These are phyloP conservation scores for Drosophila quinaria DNA, from an alignment of 2,888 invertebrate species.

Conservation along the genomic window DNA sequence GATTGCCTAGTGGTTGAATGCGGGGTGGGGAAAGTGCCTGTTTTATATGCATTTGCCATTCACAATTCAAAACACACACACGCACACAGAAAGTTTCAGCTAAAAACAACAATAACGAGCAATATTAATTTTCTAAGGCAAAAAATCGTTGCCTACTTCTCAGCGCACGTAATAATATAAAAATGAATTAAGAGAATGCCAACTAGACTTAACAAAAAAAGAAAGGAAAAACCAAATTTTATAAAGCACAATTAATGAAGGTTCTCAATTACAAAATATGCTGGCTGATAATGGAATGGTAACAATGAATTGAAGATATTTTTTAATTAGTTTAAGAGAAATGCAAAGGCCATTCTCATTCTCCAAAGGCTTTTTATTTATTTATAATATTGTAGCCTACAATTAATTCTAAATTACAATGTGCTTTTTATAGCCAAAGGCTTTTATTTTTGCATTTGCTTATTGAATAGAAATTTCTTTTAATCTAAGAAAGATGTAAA, in stretches of 20 bases:
- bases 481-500: no score
- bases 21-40: neutral
- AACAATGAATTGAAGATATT: neutral
- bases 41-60: conserved; percentile 22
- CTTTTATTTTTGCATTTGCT: neutral
- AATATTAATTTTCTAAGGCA: conserved; percentile 1
- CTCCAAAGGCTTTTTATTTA: neutral
- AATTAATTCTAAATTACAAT: no score
- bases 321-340: neutral
- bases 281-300: neutral
- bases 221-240: neutral
- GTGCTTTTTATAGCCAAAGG: no score
- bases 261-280: conserved; percentile 3
- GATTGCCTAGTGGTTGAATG: no score
- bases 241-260: neutral
- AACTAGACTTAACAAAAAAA: neutral
- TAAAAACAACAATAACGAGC: conserved; percentile 18
- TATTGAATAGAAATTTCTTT: neutral
- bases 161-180: conserved; percentile 6
- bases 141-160: conserved; percentile 36
- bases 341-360: neutral
- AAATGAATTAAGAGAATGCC: neutral
- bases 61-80: conserved; percentile 7
- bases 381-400: no score
- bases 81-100: neutral